Percentiles rank a stretch among this genome's conserved stretches.
Evolutionary conservation across 2,888 invertebrate genomes (phyloP).

Genomic region (Muschampia plurimacula): DNA sequence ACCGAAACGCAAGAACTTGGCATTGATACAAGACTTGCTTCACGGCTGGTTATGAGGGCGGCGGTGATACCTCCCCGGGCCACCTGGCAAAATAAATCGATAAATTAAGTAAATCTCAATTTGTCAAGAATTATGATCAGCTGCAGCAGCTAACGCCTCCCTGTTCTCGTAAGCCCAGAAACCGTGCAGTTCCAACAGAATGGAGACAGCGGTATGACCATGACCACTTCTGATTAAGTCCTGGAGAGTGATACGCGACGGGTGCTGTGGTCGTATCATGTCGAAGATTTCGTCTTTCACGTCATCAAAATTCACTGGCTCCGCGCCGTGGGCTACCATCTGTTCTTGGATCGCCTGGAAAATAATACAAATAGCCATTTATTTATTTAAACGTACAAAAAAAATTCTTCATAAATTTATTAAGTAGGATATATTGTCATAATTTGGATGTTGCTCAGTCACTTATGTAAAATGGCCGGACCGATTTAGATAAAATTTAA

Average conservation of each 20-base stretch:
- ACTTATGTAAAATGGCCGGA: too few species aligned
- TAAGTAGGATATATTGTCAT: too few species aligned
- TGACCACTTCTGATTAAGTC: constrained; percentile 95
- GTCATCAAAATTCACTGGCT: constrained; percentile 96
- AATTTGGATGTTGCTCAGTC: too few species aligned
- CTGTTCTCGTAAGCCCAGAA: constrained; percentile 99
- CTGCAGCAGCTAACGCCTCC: constrained; percentile 90
- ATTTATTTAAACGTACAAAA: too few species aligned
- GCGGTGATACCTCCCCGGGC: too few species aligned
- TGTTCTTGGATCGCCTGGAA: constrained; percentile 95
- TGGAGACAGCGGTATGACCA: constrained; percentile 97
- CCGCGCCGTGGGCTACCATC: constrained; percentile 94
- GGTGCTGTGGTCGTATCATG: constrained; percentile 96
- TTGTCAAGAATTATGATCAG: constrained; percentile 83
- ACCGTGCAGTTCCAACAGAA: constrained; percentile 97
- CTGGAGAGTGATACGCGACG: constrained; percentile 92
- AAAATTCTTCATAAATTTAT: too few species aligned
- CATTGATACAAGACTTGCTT: too few species aligned
- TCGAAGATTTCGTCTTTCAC: constrained; percentile 99
- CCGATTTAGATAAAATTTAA: too few species aligned
- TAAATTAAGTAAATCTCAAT: too few species aligned
- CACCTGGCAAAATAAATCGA: too few species aligned
- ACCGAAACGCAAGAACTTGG: too few species aligned
- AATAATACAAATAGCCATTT: not conserved
- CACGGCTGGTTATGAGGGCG: too few species aligned